Percentiles rank a stretch among this genome's conserved stretches.
Conservation (phyloP, 2,888 invertebrate species). For the Loripinus fragilis region DNA sequence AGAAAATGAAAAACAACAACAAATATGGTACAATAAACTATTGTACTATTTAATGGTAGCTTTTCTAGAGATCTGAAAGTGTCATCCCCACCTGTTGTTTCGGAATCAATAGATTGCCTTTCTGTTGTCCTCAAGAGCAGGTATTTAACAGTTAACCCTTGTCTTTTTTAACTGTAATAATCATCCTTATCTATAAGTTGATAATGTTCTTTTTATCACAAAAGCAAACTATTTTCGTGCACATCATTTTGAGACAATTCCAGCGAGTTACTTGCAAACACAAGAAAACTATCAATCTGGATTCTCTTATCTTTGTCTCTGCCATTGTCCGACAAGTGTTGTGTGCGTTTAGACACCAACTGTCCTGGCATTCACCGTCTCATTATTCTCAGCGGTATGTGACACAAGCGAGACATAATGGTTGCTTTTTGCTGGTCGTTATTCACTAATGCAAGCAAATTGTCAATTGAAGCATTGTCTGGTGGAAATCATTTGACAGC, state of each 20-base stretch:
- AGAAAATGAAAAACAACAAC: no score
- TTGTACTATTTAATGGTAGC: no score
- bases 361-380: neutral
- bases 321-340: neutral
- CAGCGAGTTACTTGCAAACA: no score
- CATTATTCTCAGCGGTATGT: neutral
- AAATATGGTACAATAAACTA: no score
- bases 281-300: no score
- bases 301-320: no score
- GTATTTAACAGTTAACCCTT: neutral
- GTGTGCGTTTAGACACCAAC: neutral
- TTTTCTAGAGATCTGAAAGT: no score
- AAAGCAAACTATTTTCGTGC: no score
- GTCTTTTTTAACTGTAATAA: no score
- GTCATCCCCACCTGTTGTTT: slow-evolving; percentile 7
- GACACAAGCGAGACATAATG: slow-evolving; percentile 13
- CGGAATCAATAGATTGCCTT: neutral
- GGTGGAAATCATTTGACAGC: slow-evolving; percentile 4
- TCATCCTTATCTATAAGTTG: no score
- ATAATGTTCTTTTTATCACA: no score
- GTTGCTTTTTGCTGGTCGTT: slow-evolving; percentile 4
- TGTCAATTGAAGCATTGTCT: slow-evolving; percentile 1
- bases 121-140: neutral
- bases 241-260: no score
- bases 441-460: slow-evolving; percentile 21